Percentiles rank a stretch among this genome's conserved stretches.
Conservation (phyloP, 2,797 vertebrate species). For the Sebastes hubbsi region DNA sequence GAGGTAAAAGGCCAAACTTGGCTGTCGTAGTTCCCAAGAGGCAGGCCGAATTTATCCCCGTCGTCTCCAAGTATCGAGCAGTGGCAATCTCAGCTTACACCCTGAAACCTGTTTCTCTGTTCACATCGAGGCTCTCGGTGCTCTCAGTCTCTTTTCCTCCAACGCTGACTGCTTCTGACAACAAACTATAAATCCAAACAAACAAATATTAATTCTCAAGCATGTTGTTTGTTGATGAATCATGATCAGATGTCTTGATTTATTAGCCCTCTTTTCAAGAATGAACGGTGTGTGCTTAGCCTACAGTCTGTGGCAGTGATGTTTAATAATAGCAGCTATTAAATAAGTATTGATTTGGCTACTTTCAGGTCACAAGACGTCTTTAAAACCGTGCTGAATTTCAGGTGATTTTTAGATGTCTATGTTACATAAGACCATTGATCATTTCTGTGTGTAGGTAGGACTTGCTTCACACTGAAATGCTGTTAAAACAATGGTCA, state of each 20-base stretch:
- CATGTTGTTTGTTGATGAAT: neutral
- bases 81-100: constrained; percentile 58
- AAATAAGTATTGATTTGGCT: neutral
- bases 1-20: constrained; percentile 58
- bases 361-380: neutral
- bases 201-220: neutral
- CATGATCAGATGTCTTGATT: neutral
- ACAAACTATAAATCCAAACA: neutral
- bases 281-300: neutral
- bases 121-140: neutral
- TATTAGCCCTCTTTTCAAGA: neutral
- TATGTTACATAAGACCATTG: neutral
- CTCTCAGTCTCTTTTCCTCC: neutral
- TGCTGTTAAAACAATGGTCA: neutral
- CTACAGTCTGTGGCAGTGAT: neutral
- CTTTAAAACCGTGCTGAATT: neutral
- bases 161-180: neutral
- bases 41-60: constrained; percentile 60
- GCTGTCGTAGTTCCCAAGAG: constrained; percentile 57
- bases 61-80: constrained; percentile 72
- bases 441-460: neutral
- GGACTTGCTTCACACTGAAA: neutral
- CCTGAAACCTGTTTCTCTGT: constrained; percentile 37
- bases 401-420: neutral
- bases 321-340: constrained; percentile 11